A percentile compares a stretch with the other conserved stretches of the same genome.
phyloP scores from a whole-genome alignment of 2,888 invertebrate species.

The Drosophila vallismaia region DNA sequence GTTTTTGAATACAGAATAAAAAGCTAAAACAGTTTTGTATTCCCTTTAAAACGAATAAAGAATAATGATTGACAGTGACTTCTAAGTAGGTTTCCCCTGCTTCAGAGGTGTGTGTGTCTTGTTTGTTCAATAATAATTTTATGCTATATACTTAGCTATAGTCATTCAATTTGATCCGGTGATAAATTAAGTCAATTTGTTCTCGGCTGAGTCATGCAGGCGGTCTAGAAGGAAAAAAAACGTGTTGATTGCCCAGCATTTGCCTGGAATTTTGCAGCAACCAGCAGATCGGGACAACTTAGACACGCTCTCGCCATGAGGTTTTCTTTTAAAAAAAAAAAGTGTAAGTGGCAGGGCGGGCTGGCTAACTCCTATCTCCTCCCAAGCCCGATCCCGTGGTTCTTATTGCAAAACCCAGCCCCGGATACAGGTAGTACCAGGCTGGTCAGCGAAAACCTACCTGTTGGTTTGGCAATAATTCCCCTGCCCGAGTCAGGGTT shows the following conservation, averaged over 20 bases:
- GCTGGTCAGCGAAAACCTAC: constrained; percentile 8
- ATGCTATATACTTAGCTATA: background rate
- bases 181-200: constrained; percentile 20
- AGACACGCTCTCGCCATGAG: constrained; percentile 46
- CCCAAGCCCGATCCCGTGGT: constrained; percentile 3
- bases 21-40: no score
- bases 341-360: constrained; percentile 29
- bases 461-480: constrained; percentile 5
- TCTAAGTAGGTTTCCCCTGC: background rate
- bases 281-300: constrained; percentile 15
- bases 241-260: constrained; percentile 13
- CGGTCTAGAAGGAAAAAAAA: background rate
- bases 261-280: constrained; percentile 5
- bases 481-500: constrained; percentile 7
- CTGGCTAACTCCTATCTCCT: background rate
- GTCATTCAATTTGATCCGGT: constrained; percentile 15
- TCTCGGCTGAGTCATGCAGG: background rate
- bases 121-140: constrained; percentile 24
- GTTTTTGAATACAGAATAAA: no score
- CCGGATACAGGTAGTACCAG: background rate
- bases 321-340: constrained; percentile 36
- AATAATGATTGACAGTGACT: background rate
- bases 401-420: constrained; percentile 16
- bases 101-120: constrained; percentile 17
- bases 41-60: no score